Evolutionary conservation across 2,888 invertebrate genomes (phyloP).

Genomic region (Xiphydria camelus): DNA sequence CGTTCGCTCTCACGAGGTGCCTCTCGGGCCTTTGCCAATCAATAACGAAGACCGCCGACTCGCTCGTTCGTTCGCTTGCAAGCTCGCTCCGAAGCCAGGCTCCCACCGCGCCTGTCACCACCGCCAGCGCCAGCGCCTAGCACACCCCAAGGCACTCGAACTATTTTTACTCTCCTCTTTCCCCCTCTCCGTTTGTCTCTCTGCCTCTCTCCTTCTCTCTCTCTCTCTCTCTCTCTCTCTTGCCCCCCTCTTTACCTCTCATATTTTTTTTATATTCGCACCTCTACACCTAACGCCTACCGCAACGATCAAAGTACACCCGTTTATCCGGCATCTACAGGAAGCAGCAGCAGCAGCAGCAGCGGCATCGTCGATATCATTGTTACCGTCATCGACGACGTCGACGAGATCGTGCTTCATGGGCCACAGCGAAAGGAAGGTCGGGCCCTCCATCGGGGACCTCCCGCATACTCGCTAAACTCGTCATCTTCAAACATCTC

Average conservation of each 20-base stretch:
- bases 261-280: too few relatives aligned
- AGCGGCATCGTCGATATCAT: slow-evolving; percentile 10
- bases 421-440: too few relatives aligned
- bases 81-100: slow-evolving; percentile 26
- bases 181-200: slow-evolving; percentile 5
- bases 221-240: slow-evolving; percentile 9
- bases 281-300: too few relatives aligned
- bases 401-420: too few relatives aligned
- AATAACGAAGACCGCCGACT: slow-evolving; percentile 32
- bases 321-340: too few relatives aligned
- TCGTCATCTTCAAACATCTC: too few relatives aligned
- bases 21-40: slow-evolving; percentile 33
- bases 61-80: slow-evolving; percentile 29
- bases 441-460: too few relatives aligned
- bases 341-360: too few relatives aligned
- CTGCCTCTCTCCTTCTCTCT: too few relatives aligned
- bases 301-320: too few relatives aligned
- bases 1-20: slow-evolving; percentile 31
- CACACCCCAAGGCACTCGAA: slow-evolving; percentile 21
- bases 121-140: slow-evolving; percentile 38
- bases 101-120: slow-evolving; percentile 47
- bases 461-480: too few relatives aligned
- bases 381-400: slow-evolving; percentile 1
- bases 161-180: slow-evolving; percentile 30
- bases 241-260: too few relatives aligned